Evolutionary conservation across 2,113 vertebrate genomes (phyloP).

Genomic region (Siniperca knerii): DNA sequence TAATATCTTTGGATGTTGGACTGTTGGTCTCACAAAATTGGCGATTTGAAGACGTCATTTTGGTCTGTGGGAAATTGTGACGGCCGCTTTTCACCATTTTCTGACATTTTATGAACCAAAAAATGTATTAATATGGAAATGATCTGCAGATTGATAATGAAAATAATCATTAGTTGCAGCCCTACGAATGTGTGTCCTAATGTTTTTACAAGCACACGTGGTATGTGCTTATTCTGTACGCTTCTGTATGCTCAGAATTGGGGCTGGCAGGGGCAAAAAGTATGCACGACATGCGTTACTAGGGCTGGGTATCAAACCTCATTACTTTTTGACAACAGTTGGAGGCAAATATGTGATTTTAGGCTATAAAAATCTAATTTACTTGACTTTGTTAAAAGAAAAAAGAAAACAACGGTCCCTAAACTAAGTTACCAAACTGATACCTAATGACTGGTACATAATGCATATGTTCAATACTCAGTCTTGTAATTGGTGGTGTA

Average conservation of each 20-base stretch:
- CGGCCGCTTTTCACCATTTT: not conserved
- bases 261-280: not conserved
- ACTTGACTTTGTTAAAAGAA: not conserved
- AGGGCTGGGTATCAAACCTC: not conserved
- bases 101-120: not conserved
- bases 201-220: not conserved
- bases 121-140: no score
- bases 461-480: not conserved
- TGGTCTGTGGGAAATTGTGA: not conserved
- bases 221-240: not conserved
- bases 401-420: not conserved
- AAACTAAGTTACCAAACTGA: not conserved
- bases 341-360: not conserved
- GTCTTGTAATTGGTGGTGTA: not conserved
- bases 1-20: not conserved
- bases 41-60: not conserved
- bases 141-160: no score
- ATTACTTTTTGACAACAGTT: not conserved
- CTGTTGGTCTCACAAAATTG: not conserved
- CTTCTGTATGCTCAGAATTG: not conserved
- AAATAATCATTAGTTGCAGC: not conserved
- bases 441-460: not conserved
- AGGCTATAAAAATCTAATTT: not conserved
- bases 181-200: not conserved
- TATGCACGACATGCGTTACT: not conserved